Conservation (phyloP, 2,888 invertebrate species). For the Eubasilissa splendida region DNA sequence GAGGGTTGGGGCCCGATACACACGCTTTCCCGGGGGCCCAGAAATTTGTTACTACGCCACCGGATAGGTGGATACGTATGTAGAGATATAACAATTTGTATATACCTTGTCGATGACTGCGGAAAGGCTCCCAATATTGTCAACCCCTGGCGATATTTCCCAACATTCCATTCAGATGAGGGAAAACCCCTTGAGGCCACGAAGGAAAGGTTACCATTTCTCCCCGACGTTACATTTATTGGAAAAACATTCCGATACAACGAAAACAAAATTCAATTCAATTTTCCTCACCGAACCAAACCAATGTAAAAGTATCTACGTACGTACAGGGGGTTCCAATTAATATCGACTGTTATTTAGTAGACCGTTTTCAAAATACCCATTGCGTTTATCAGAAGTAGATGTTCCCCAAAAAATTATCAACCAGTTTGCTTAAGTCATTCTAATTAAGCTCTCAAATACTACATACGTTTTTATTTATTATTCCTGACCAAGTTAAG, state of each 20-base stretch:
- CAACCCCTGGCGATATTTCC: constrained; percentile 29
- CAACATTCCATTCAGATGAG: constrained; percentile 29
- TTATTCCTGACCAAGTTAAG: too few species aligned
- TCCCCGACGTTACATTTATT: constrained; percentile 56
- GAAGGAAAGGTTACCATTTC: constrained; percentile 51
- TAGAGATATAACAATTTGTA: neutral
- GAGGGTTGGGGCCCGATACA: too few species aligned
- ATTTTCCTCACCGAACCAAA: constrained; percentile 53
- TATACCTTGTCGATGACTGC: neutral
- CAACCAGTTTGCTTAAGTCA: too few species aligned
- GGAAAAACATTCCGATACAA: constrained; percentile 59
- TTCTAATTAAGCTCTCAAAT: too few species aligned
- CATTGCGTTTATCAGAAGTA: too few species aligned
- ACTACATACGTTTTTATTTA: too few species aligned
- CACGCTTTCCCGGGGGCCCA: too few species aligned
- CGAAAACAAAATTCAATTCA: constrained; percentile 59
- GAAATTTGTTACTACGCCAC: too few species aligned
- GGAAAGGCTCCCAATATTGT: neutral
- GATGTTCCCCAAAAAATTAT: too few species aligned
- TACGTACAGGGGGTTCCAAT: constrained; percentile 19
- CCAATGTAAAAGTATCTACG: constrained; percentile 14
- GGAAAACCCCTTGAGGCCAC: constrained; percentile 48
- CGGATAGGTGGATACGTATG: too few species aligned
- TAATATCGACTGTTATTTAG: neutral
- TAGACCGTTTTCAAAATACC: neutral